Conservation (phyloP, 2,888 invertebrate genomes). For the Lasiommata megera region DNA sequence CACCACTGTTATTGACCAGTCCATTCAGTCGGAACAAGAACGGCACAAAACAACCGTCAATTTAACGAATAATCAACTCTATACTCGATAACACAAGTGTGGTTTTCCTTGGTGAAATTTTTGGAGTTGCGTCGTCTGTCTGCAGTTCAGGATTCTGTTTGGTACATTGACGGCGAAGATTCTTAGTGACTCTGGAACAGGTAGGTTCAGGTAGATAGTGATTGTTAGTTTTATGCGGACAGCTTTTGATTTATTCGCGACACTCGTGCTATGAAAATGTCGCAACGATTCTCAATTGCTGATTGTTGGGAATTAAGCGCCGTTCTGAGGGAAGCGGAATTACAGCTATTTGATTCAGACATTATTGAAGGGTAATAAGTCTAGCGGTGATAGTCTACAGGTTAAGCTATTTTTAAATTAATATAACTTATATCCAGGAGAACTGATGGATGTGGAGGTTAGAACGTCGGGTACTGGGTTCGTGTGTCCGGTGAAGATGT, state of each 20-base stretch:
- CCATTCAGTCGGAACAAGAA: constrained; percentile 12
- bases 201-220: constrained; percentile 43
- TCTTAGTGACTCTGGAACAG: constrained; percentile 42
- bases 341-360: neutral
- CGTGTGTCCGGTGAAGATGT: no score
- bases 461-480: no score
- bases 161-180: constrained; percentile 43
- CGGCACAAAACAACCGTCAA: constrained; percentile 19
- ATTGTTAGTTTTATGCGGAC: constrained; percentile 34
- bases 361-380: neutral
- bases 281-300: neutral
- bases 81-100: neutral
- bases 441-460: no score
- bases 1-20: constrained; percentile 63
- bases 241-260: constrained; percentile 38
- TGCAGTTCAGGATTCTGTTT: constrained; percentile 12
- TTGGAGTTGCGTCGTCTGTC: neutral
- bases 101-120: neutral
- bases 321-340: neutral
- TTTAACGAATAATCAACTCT: constrained; percentile 14
- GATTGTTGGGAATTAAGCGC: constrained; percentile 7
- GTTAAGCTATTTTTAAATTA: no score
- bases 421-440: no score
- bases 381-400: no score
- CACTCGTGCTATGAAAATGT: constrained; percentile 18